phyloP scores from a whole-genome alignment of 2,113 vertebrate genomes.

The Percopsis transmontana region DNA sequence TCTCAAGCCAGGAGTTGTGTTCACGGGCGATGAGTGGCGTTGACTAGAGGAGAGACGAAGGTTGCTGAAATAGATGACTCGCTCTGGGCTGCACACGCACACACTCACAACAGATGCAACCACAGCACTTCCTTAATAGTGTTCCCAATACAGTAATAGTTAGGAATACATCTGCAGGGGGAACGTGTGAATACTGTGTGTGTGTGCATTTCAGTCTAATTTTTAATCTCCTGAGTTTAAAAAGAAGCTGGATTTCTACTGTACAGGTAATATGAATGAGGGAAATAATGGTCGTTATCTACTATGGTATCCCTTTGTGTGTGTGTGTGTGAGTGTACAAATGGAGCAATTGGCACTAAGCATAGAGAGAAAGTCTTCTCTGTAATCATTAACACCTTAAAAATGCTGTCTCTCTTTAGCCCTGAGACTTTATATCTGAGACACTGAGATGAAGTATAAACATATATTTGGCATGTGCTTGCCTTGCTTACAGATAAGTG shows the following conservation, averaged over 20 bases:
- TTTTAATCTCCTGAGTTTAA: conserved; percentile 46
- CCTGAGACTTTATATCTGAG: conserved; percentile 13
- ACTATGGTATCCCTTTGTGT: neutral
- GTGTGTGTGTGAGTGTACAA: neutral
- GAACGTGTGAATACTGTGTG: conserved; percentile 13
- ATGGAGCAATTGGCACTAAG: conserved; percentile 12
- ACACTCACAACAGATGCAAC: conserved; percentile 73
- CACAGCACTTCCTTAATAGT: conserved; percentile 76
- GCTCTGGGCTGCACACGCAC: conserved; percentile 72
- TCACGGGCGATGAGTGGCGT: conserved; percentile 53
- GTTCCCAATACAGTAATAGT: conserved; percentile 69
- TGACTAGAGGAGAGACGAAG: conserved; percentile 66
- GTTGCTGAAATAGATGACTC: conserved; percentile 74
- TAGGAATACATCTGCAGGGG: conserved; percentile 70
- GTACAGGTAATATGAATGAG: conserved; percentile 36
- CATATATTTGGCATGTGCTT: neutral
- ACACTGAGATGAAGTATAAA: neutral
- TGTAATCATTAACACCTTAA: neutral
- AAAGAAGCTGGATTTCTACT: conserved; percentile 50
- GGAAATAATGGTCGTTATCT: conserved; percentile 13
- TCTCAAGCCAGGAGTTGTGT: conserved; percentile 49
- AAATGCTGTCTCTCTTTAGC: conserved; percentile 13
- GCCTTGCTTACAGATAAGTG: neutral
- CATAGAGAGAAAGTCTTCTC: conserved; percentile 25
- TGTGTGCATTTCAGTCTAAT: conserved; percentile 26